Conservation (phyloP, 1,140 invertebrate genomes). For the Caenorhabditis inopinata region DNA sequence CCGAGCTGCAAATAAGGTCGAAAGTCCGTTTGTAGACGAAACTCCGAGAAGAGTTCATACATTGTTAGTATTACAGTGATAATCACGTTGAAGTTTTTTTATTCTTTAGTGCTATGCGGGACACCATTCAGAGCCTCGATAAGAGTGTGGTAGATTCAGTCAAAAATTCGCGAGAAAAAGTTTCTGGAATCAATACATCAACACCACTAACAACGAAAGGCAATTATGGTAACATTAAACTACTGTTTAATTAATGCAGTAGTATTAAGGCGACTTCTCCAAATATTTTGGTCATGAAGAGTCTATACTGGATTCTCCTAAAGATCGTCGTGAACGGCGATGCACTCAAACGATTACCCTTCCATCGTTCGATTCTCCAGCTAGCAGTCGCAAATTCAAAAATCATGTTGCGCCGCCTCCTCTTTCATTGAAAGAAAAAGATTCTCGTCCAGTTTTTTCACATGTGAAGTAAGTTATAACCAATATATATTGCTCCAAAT, state of each 20-base stretch:
- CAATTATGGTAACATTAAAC: not conserved
- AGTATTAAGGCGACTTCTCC: not conserved
- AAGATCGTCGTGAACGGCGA: not conserved
- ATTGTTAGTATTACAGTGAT: too few species aligned
- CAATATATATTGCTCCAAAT: too few species aligned
- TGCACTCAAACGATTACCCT: not conserved
- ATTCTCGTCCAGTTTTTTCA: not conserved
- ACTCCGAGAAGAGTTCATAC: too few species aligned
- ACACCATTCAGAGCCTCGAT: too few species aligned
- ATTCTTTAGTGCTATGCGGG: too few species aligned
- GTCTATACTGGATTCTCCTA: not conserved
- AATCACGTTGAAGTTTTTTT: too few species aligned
- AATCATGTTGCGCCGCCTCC: too few species aligned
- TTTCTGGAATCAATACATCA: not conserved
- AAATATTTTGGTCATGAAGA: not conserved
- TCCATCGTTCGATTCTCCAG: conserved; percentile 14
- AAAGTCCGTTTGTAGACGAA: too few species aligned
- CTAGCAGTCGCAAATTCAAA: not conserved
- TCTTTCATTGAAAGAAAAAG: not conserved
- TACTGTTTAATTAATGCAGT: too few species aligned
- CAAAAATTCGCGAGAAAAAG: not conserved
- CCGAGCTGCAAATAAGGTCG: too few species aligned
- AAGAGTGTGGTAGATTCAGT: too few species aligned
- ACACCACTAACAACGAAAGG: not conserved
- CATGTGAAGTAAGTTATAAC: not conserved